Percentiles rank a stretch among this genome's conserved stretches.
Conservation (phyloP, 2,888 invertebrate species). For the Furcula furcula region DNA sequence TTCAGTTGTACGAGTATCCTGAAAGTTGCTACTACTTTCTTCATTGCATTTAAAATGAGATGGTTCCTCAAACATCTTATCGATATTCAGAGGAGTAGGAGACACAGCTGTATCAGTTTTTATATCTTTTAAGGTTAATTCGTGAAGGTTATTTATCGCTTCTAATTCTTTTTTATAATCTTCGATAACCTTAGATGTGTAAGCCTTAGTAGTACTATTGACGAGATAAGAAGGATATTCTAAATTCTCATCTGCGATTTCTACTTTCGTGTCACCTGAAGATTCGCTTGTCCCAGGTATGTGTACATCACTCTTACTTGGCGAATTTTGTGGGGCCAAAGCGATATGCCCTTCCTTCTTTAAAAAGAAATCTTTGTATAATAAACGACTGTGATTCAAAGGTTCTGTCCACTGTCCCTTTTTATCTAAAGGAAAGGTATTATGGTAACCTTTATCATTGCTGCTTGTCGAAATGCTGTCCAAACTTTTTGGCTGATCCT, state of each 20-base stretch:
- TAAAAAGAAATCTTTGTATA: constrained; percentile 73
- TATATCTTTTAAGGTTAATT: constrained; percentile 74
- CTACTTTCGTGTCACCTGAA: constrained; percentile 25
- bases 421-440: constrained; percentile 44
- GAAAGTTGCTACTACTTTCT: constrained; percentile 35
- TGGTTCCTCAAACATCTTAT: constrained; percentile 68
- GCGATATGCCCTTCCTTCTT: constrained; percentile 67
- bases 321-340: constrained; percentile 64
- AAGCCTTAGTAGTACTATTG: constrained; percentile 72
- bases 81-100: constrained; percentile 68
- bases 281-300: constrained; percentile 38
- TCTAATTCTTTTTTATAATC: constrained; percentile 77
- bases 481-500: constrained; percentile 63
- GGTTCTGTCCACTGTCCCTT: constrained; percentile 57
- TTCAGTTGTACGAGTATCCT: constrained; percentile 30
- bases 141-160: constrained; percentile 72
- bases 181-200: constrained; percentile 77
- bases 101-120: constrained; percentile 63
- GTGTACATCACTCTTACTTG: constrained; percentile 39
- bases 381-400: constrained; percentile 67
- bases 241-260: constrained; percentile 40
- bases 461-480: constrained; percentile 53
- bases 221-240: constrained; percentile 71
- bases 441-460: constrained; percentile 49
- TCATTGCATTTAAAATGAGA: constrained; percentile 43